Base-by-base conservation (phyloP, 2,113 vertebrate species). In the Mirza zaza region DNA sequence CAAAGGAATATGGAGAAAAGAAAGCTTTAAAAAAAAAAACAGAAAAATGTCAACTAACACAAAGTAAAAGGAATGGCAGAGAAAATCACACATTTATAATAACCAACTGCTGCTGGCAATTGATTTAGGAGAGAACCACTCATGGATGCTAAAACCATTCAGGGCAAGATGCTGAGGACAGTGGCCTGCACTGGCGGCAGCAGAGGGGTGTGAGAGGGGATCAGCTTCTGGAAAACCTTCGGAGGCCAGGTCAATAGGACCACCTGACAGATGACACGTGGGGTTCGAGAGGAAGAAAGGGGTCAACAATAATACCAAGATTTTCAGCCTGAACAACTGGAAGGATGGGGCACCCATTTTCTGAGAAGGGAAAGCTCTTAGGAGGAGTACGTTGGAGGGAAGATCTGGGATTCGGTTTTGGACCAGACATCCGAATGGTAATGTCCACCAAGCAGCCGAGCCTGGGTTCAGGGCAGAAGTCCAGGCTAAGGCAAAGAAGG, bases 391-490 rank as follows among this genome's bases (percentile, higher is more conserved):
- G 29, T 4, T 34, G 23, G 13, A 14, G 23, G 18, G 55, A 84
- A 85, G 80, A 50, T 32, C 36, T 20, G 59, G 61, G 85, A 77
- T 42, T 90, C 71, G 39, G 79, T 57, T 84, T 50, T 42, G 70
- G 36, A 39, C 8, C 9, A 68, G 59, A 32, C 57, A 85, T 27
- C 71, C 57, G 45, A 75, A 59, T 21, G 48, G 39, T 9, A 7
- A 81, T 6, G 13, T 52, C 39, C 14, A 61, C 17, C 29, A 59
- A 67, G 20, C 32, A 68, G 59, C 48, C n/a, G 13, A 48, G 34
- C 45, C 52, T 93, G 45, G 52, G 63, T 87, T 83, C 96, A 63
- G 25, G 45, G 27, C 20, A 39, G 36, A 87, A 59, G n/a, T 70
- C 57, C 20, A 29, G 42, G 65, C 10, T 76, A 25, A 48, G 71